Evolutionary conservation across 1,140 invertebrate genomes (phyloP), one percentile per base, ranked within the genome.

Genomic region (Drosophila tropicalis): DNA sequence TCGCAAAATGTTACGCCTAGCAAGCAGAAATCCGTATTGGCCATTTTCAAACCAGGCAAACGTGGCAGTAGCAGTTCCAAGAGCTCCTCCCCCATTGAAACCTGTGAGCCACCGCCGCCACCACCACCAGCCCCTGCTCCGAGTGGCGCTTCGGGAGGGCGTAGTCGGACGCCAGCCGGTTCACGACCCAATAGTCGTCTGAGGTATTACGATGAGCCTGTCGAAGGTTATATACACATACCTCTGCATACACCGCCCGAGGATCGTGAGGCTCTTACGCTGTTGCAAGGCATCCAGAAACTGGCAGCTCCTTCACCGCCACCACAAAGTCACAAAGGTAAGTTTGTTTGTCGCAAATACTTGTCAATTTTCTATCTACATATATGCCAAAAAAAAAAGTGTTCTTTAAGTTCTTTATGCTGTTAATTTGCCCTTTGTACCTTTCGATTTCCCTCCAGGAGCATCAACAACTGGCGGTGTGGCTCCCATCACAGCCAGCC

Each of bases 171-270:
- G 0, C 89, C 90, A 0, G 72, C 56, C 0, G 74, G 80, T 0
- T 91, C 91, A 0, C 41, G 91, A 0, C 91, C 91, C 0, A 80
- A 81, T 5, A 86, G 81, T 15, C 68, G 90, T 3, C 55, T 94
- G 5, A 93, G 93, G 65, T 94, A 95, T 86, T 94, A 95, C 74
- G 94, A 95, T 70, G 93, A 93, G 7, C 93, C 94, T 0, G 92
- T 94, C 32, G 94, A 94, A 67, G 94, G 94, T 0, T 87, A 92
- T 34, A 94, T 95, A 44, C 93, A 94, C 62, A 95, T 95, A 76
- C 95, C 95, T 3, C 80, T 95, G 44, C 94, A 94, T 61, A 95
- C 95, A 7, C 95, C 95, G n/a, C 94, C 94, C 0, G 94, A 95
- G 70, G 94, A 95, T 70, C 92, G 94, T 54, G 91, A 93, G 64